Conservation (phyloP, 2,113 vertebrate species). For the Pedetes capensis region DNA sequence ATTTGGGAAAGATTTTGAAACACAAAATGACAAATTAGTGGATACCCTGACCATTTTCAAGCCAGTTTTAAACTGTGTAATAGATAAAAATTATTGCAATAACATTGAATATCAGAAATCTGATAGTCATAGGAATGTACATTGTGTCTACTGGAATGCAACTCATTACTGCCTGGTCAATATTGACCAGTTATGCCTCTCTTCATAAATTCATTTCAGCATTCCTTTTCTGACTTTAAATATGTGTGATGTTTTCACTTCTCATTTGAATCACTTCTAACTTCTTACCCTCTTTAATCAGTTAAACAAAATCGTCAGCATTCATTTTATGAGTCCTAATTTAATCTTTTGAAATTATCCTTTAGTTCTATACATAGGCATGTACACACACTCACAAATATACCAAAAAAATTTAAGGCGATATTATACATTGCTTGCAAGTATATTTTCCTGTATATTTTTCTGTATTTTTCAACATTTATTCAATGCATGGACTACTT, state of each 20-base stretch:
- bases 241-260: background rate
- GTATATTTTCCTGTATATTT: background rate
- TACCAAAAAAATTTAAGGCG: background rate
- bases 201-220: background rate
- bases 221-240: background rate
- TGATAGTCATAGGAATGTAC: background rate
- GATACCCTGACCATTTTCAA: background rate
- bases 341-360: background rate
- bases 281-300: background rate
- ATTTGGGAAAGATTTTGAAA: background rate
- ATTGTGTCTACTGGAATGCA: background rate
- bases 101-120: background rate
- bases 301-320: background rate
- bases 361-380: background rate
- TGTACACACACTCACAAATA: background rate
- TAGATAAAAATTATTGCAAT: background rate
- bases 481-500: background rate
- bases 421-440: background rate
- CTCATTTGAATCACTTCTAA: background rate
- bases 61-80: background rate
- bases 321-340: background rate
- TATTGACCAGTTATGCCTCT: background rate
- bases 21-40: background rate
- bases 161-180: background rate
- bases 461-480: background rate